Conservation (phyloP, 2,113 vertebrate genomes). For the Pardalotus punctatus region DNA sequence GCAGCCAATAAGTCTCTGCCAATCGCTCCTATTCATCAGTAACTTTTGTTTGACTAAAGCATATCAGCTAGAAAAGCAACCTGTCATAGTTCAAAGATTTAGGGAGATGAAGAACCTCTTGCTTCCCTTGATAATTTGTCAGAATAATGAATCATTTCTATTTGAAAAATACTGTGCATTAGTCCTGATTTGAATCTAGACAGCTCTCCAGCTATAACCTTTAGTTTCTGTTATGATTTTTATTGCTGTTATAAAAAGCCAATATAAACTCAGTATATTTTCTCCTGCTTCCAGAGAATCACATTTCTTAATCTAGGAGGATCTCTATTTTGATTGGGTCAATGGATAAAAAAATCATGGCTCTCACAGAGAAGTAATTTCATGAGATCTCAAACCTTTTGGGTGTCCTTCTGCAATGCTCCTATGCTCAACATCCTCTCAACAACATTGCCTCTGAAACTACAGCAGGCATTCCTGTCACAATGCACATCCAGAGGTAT, state of each 20-base stretch:
- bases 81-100: slow-evolving; percentile 3
- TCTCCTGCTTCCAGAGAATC: background rate
- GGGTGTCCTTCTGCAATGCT: background rate
- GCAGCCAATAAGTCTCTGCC: slow-evolving; percentile 36
- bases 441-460: background rate
- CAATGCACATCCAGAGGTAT: background rate
- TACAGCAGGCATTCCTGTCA: background rate
- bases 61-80: slow-evolving; percentile 41
- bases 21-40: slow-evolving; percentile 35
- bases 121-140: slow-evolving; percentile 13
- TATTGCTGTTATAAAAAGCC: background rate
- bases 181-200: background rate
- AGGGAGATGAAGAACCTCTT: slow-evolving; percentile 23
- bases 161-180: background rate
- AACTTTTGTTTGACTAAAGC: slow-evolving; percentile 49
- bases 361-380: background rate
- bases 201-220: background rate
- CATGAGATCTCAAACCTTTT: background rate
- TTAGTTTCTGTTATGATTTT: background rate
- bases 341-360: background rate
- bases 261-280: background rate
- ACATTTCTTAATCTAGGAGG: background rate
- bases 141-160: slow-evolving; percentile 38
- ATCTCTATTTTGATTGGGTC: background rate
- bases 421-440: background rate